A percentile compares a stretch with the other conserved stretches of the same genome.
phyloP scores from a whole-genome alignment of 2,888 invertebrate species.

The Plusia festucae region DNA sequence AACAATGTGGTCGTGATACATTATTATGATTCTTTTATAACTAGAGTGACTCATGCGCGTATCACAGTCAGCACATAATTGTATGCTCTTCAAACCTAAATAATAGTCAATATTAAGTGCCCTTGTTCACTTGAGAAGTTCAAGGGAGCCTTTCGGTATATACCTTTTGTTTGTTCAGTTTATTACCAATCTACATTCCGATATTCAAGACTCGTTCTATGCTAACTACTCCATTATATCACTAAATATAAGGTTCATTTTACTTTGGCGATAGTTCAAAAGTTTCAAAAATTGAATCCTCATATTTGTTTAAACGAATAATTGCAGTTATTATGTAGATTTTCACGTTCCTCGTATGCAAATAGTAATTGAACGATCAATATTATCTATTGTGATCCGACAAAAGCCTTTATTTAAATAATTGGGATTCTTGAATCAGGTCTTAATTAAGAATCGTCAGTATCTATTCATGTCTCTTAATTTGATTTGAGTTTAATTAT shows the following conservation, averaged over 20 bases:
- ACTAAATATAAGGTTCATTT: conserved; percentile 2
- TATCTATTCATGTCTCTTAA: conserved; percentile 37
- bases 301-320: conserved; percentile 30
- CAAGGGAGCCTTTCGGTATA: conserved; percentile 49
- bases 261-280: conserved; percentile 7
- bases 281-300: conserved; percentile 6
- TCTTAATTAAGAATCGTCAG: conserved; percentile 37
- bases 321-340: conserved; percentile 42
- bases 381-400: conserved; percentile 14
- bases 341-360: conserved; percentile 36
- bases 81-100: conserved; percentile 43
- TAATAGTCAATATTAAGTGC: conserved; percentile 47
- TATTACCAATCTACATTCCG: conserved; percentile 43
- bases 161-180: conserved; percentile 50
- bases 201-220: conserved; percentile 11
- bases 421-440: conserved; percentile 33
- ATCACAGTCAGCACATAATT: conserved; percentile 30
- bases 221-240: background rate
- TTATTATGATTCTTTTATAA: conserved; percentile 4
- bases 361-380: conserved; percentile 42
- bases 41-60: conserved; percentile 22
- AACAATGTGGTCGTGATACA: background rate
- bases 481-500: conserved; percentile 44
- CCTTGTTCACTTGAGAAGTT: conserved; percentile 56
- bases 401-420: conserved; percentile 17